Evolutionary conservation across 1,140 invertebrate genomes (phyloP).

Genomic region (Trichonephila clavata): DNA sequence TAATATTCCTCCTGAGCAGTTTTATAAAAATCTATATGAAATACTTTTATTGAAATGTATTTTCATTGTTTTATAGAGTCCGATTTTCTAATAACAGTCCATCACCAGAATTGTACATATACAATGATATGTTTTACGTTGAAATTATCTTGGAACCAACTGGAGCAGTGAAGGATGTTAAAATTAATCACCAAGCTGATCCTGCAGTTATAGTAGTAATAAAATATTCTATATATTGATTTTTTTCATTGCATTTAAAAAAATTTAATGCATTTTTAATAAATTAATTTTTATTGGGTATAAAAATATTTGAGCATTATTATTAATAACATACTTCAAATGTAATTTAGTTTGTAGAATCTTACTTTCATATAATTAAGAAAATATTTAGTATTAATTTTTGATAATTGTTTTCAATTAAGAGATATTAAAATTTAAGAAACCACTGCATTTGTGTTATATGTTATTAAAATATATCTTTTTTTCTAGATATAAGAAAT

Average conservation of each 20-base stretch:
- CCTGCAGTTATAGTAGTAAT: constrained; percentile 78
- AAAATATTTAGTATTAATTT: too few relatives aligned
- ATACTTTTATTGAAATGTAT: neutral
- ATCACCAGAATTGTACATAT: constrained; percentile 91
- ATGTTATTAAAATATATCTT: neutral
- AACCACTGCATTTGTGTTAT: neutral
- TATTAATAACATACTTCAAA: too few relatives aligned
- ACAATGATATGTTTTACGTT: constrained; percentile 97
- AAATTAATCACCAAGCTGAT: constrained; percentile 94
- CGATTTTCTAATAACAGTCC: constrained; percentile 48
- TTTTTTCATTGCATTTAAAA: neutral
- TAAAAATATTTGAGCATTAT: too few relatives aligned
- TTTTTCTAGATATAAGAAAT: neutral
- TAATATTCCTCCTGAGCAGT: neutral
- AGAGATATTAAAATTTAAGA: too few relatives aligned
- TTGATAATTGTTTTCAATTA: too few relatives aligned
- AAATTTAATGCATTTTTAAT: neutral
- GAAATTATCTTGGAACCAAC: constrained; percentile 92
- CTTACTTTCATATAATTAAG: too few relatives aligned
- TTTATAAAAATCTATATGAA: neutral
- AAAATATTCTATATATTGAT: neutral
- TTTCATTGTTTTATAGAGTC: constrained; percentile 39
- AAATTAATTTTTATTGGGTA: too few relatives aligned
- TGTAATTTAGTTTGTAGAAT: too few relatives aligned
- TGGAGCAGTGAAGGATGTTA: constrained; percentile 94